A percentile compares a stretch with the other conserved stretches of the same genome.
These are phyloP conservation scores for Delia radicum DNA, from an alignment of 1,140 invertebrate genomes.

Conservation along the genomic window DNA sequence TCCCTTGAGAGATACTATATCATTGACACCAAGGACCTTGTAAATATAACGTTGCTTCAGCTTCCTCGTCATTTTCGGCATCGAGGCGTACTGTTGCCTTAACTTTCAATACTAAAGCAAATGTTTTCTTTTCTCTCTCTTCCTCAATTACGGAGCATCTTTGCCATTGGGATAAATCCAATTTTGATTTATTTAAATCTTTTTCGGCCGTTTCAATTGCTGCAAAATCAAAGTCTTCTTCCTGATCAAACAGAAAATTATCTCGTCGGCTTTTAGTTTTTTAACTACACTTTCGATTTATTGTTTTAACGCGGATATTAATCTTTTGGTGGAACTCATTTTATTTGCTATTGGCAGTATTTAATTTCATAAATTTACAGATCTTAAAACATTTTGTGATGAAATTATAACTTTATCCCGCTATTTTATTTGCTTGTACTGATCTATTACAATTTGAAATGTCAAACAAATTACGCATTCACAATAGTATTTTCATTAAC, in stretches of 20 bases:
- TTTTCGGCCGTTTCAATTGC: slow-evolving; percentile 30
- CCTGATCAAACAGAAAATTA: slow-evolving; percentile 36
- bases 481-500: too few species aligned
- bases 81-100: not conserved
- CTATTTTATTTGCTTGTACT: too few species aligned
- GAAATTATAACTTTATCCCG: too few species aligned
- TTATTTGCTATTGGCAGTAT: not conserved
- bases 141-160: slow-evolving; percentile 37
- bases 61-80: not conserved
- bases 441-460: too few species aligned
- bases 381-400: not conserved
- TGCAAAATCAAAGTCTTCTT: slow-evolving; percentile 35
- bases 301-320: slow-evolving; percentile 14
- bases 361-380: not conserved
- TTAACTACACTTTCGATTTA: not conserved
- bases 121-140: slow-evolving; percentile 29
- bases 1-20: slow-evolving; percentile 42
- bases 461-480: too few species aligned
- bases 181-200: not conserved
- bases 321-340: not conserved
- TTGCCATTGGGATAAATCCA: slow-evolving; percentile 41
- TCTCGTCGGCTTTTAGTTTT: slow-evolving; percentile 1
- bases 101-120: slow-evolving; percentile 35
- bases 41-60: slow-evolving; percentile 34
- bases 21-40: slow-evolving; percentile 43